A percentile compares a stretch with the other conserved stretches of the same genome.
phyloP scores from a whole-genome alignment of 1,140 invertebrate genomes.

The Phymorhynchus buccinoides region DNA sequence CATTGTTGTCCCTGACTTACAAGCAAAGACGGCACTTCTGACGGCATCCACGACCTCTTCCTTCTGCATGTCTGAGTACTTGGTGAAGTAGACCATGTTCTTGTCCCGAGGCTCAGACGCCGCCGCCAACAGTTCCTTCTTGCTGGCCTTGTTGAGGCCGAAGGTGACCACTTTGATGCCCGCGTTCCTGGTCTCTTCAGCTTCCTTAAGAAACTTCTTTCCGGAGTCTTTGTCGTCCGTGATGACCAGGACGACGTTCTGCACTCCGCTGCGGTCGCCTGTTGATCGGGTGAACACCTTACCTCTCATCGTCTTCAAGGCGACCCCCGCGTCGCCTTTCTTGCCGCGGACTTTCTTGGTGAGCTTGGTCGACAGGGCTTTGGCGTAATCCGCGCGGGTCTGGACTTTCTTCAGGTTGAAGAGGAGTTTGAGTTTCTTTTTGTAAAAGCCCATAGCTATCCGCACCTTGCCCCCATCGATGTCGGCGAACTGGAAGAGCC shows the following conservation, averaged over 20 bases:
- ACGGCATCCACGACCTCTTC: slow-evolving; percentile 43
- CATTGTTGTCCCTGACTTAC: slow-evolving; percentile 51
- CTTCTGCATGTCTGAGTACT: slow-evolving; percentile 42
- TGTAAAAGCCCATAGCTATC: slow-evolving; percentile 55
- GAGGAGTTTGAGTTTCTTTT: slow-evolving; percentile 47
- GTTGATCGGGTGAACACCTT: slow-evolving; percentile 53
- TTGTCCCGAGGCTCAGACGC: slow-evolving; percentile 50
- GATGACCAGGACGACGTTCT: slow-evolving; percentile 61
- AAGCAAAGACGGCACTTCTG: slow-evolving; percentile 40
- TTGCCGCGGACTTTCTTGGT: slow-evolving; percentile 36
- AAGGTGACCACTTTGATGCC: slow-evolving; percentile 56
- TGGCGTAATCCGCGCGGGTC: slow-evolving; percentile 35
- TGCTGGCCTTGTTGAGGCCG: slow-evolving; percentile 46
- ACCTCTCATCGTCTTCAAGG: slow-evolving; percentile 49
- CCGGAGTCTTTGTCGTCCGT: slow-evolving; percentile 66
- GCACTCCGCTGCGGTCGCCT: slow-evolving; percentile 57
- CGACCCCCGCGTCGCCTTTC: slow-evolving; percentile 51
- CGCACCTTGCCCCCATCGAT: slow-evolving; percentile 54
- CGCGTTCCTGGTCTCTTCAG: slow-evolving; percentile 40
- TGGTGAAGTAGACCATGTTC: slow-evolving; percentile 39
- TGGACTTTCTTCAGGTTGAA: slow-evolving; percentile 58
- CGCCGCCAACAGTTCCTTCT: slow-evolving; percentile 44
- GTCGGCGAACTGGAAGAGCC: slow-evolving; percentile 49
- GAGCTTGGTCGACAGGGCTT: slow-evolving; percentile 56
- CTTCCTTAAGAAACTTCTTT: slow-evolving; percentile 54